These are phyloP conservation scores for Phytoseiulus persimilis DNA, from an alignment of 2,888 invertebrate species.

Conservation along the genomic window DNA sequence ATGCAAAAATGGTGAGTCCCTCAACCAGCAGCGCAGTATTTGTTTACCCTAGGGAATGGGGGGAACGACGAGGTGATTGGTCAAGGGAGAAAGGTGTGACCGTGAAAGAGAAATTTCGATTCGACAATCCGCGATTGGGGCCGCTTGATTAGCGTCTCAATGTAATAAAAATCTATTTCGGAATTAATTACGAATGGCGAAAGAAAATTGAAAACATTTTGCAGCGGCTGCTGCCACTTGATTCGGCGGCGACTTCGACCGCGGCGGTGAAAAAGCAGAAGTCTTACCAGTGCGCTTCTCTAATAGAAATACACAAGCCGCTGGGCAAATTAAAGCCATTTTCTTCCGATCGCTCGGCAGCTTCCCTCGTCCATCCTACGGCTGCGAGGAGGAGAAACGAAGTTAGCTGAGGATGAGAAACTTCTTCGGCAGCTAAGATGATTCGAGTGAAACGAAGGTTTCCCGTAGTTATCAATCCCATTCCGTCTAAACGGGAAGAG, in stretches of 20 bases:
- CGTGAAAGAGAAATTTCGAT: not conserved
- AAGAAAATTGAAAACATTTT: slow-evolving; percentile 5
- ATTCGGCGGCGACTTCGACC: not conserved
- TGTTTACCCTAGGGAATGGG: not conserved
- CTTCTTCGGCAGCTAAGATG: not conserved
- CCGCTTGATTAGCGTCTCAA: not conserved
- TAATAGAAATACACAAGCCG: not conserved
- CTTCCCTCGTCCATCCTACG: not conserved
- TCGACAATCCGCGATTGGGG: not conserved
- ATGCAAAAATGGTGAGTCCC: not conserved
- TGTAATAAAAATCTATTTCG: not conserved
- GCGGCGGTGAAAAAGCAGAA: not conserved
- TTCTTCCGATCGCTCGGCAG: not conserved
- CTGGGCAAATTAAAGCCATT: not conserved
- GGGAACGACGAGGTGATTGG: not conserved
- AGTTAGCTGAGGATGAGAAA: not conserved
- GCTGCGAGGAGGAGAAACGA: not conserved
- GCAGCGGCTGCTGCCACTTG: not conserved
- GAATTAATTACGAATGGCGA: not conserved
- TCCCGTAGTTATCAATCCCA: not conserved
- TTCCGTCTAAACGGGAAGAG: not conserved
- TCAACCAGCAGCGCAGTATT: not conserved
- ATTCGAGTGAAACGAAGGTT: not conserved
- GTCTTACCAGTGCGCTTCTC: not conserved
- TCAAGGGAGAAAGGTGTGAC: not conserved